A percentile compares a stretch with the other conserved stretches of the same genome.
These are phyloP conservation scores for Perdita meconis DNA, from an alignment of 2,888 invertebrate genomes.

Conservation along the genomic window DNA sequence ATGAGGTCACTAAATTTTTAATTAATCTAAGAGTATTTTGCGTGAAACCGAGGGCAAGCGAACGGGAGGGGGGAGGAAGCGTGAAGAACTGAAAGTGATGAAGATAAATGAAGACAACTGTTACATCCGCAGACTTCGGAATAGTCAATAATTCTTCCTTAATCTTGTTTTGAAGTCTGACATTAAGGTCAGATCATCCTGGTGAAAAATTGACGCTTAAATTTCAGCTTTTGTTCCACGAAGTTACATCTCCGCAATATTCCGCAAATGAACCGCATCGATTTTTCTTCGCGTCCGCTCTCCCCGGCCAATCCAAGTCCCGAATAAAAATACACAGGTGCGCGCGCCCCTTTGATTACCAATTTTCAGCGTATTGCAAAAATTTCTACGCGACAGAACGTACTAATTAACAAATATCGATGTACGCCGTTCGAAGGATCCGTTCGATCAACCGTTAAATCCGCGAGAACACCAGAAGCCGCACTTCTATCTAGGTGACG, in stretches of 20 bases:
- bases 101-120: slow-evolving; percentile 52
- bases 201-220: slow-evolving; percentile 7
- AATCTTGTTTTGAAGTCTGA: slow-evolving; percentile 19
- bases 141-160: slow-evolving; percentile 22
- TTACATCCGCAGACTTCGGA: slow-evolving; percentile 18
- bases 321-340: too few relatives aligned
- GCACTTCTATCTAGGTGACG: slow-evolving; percentile 34
- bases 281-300: too few relatives aligned
- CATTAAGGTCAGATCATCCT: slow-evolving; percentile 29
- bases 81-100: slow-evolving; percentile 14
- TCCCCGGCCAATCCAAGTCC: too few relatives aligned
- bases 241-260: neutral
- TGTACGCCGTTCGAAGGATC: slow-evolving; percentile 11
- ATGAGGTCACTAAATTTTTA: slow-evolving; percentile 40
- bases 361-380: neutral
- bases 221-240: too few relatives aligned
- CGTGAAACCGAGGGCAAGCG: slow-evolving; percentile 4
- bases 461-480: neutral
- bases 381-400: neutral
- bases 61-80: neutral
- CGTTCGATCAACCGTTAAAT: slow-evolving; percentile 10
- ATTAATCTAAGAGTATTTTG: slow-evolving; percentile 43
- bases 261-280: too few relatives aligned
- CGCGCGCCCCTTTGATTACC: too few relatives aligned
- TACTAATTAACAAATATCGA: slow-evolving; percentile 38